Evolutionary conservation across 2,888 invertebrate species (phyloP), one percentile per base, ranked within the genome.

Genomic region (Ochlodes sylvanus): DNA sequence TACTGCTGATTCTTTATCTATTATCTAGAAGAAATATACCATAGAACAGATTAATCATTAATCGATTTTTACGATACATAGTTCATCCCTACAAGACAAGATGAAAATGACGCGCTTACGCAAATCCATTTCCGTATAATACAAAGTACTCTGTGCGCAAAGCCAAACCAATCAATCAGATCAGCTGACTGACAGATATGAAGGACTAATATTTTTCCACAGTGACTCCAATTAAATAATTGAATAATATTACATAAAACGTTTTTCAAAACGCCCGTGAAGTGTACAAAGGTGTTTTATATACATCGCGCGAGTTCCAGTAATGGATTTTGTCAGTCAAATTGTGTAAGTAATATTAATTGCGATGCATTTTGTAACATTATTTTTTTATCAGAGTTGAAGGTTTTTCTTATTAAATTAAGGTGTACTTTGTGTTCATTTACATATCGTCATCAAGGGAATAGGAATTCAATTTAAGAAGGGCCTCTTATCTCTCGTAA

Each of bases 141-240:
- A n/a, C n/a, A n/a, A n/a, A n/a, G n/a, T n/a, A n/a, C n/a, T n/a
- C n/a, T n/a, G n/a, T n/a, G n/a, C 3, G 27, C 27, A 75, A 74
- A 64, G 56, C n/a, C 65, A 65, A 82, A 76, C 82, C 82, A n/a
- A n/a, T n/a, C n/a, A n/a, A n/a, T 15, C 17, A 50, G 58, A 91
- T 91, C 92, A 92, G 91, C 91, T 92, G 92, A 91, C 89, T 90
- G 91, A 91, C 90, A 87, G 83, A 75, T 78, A 75, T 77, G 80
- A 84, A 84, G 78, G 81, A 79, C 79, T 73, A 62, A 62, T 86
- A 88, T 86, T 88, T 88, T 90, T 90, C 85, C 86, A 85, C 86
- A 83, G 80, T 84, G 81, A 82, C 57, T 65, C 38, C 41, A 84
- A 84, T 83, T 81, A 75, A 75, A 75, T 80, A 85, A 86, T 82